Evolutionary conservation across 2,797 vertebrate species (phyloP).

Genomic region (Florisuga fusca): DNA sequence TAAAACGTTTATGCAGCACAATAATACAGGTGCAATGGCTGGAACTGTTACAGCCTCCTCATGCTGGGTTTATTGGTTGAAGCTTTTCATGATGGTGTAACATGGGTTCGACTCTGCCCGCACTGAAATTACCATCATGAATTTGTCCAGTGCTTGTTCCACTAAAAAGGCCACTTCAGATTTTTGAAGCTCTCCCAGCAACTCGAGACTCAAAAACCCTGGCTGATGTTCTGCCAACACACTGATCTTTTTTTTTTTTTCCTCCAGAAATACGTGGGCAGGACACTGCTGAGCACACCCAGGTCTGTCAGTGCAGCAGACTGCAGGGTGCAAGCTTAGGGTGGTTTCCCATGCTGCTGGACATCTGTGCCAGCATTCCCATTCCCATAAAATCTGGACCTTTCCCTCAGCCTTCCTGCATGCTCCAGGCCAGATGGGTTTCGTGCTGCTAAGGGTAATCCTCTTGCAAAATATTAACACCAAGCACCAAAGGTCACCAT

Average conservation of each 20-base stretch:
- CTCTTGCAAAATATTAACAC: not conserved
- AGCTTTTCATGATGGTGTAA: not conserved
- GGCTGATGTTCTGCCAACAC: not conserved
- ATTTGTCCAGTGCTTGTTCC: not conserved
- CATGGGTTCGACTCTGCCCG: not conserved
- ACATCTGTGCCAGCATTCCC: fast-evolving
- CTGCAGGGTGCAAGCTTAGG: not conserved
- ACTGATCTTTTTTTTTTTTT: not conserved
- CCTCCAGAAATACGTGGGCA: not conserved
- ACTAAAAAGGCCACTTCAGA: not conserved
- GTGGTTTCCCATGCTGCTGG: not conserved
- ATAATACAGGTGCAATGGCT: not conserved
- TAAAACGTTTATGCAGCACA: constrained; percentile 20
- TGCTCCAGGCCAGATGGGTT: not conserved
- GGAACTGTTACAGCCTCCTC: not conserved
- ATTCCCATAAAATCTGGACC: not conserved
- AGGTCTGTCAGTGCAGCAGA: not conserved
- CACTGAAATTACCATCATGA: not conserved
- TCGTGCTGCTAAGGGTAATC: not conserved
- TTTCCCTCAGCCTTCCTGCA: not conserved
- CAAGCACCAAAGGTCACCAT: not conserved
- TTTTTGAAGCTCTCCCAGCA: not conserved
- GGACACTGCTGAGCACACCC: not conserved
- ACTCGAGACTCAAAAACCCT: not conserved
- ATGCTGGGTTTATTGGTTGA: not conserved